Evolutionary conservation across 2,797 vertebrate species (phyloP), one percentile per base, ranked within the genome.

Genomic region (Podarcis siculus): DNA sequence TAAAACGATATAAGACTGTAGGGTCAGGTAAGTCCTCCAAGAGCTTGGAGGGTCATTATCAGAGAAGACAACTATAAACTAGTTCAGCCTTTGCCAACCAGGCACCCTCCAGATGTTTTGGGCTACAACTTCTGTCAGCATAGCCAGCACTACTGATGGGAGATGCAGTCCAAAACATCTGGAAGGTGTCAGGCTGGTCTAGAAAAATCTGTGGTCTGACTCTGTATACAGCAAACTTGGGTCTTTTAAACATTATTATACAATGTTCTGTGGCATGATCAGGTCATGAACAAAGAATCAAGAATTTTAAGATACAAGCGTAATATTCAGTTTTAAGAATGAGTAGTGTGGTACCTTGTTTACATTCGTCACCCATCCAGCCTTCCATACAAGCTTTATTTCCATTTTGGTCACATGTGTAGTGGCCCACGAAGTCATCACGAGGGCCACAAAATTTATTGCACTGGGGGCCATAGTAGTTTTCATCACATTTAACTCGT

Each of bases 341-440:
- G 42, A 79, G 27, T 37, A 89, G 12, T 39, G 49, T 21, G 23
- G 9, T 97, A 99, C 98, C 99, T 95, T 97, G 96, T 80, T 97
- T 98, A 94, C 99, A 99, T 89, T 98, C 97, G 0, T 93, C 58
- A 49, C 98, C 98, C 78, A 97, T 98, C 99, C 99, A 99, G 61
- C 99, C 98, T 27, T 99, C 98, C 97, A 99, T 97, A 94, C 99
- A 99, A 91, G 98, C 97, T 90, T 96, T 97, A 96, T 98, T 98
- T 86, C 99, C 99, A 0, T 96, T 93, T 94, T 98, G 98, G 95
- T 99, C 98, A 4, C 99, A 99, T 0, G 97, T 97, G 27, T 98
- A 99, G 94, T 99, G 99, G 75, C 98, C 99, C 0, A 99, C 98
- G 93, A 98, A 98, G 96, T 99, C 98, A 37, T 98, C 95, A 0